Evolutionary conservation across 2,888 invertebrate genomes (phyloP).

Genomic region (Sylvicola cinctus): DNA sequence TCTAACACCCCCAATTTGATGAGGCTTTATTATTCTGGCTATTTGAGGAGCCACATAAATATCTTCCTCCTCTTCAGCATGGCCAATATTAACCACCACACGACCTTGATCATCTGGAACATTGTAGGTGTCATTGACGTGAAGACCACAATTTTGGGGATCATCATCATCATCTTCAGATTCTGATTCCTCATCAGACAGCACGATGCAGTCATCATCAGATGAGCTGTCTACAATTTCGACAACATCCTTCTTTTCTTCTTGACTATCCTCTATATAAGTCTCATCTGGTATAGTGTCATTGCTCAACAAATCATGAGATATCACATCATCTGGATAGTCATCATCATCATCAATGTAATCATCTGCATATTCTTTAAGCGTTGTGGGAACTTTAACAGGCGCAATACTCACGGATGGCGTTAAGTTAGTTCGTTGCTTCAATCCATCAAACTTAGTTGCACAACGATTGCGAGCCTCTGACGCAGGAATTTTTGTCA

Average conservation of each 20-base stretch:
- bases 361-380: slow-evolving; percentile 7
- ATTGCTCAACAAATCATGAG: slow-evolving; percentile 2
- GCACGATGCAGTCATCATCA: slow-evolving; percentile 63
- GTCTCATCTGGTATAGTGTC: background rate
- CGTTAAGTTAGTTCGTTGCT: slow-evolving; percentile 17
- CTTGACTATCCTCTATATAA: background rate
- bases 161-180: slow-evolving; percentile 69
- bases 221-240: slow-evolving; percentile 50
- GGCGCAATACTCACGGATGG: slow-evolving; percentile 30
- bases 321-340: slow-evolving; percentile 1
- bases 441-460: slow-evolving; percentile 1
- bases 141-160: slow-evolving; percentile 77
- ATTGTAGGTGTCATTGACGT: slow-evolving; percentile 84
- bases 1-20: slow-evolving; percentile 90
- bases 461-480: slow-evolving; percentile 11
- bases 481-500: slow-evolving; percentile 26
- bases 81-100: slow-evolving; percentile 83
- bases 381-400: slow-evolving; percentile 11
- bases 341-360: slow-evolving; percentile 4
- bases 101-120: slow-evolving; percentile 78
- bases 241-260: slow-evolving; percentile 25
- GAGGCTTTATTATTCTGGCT: slow-evolving; percentile 79
- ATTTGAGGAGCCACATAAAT: slow-evolving; percentile 84
- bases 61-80: slow-evolving; percentile 75
- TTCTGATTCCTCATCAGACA: slow-evolving; percentile 59